Conservation (phyloP, 2,113 vertebrate genomes). For the Oryzias celebensis region DNA sequence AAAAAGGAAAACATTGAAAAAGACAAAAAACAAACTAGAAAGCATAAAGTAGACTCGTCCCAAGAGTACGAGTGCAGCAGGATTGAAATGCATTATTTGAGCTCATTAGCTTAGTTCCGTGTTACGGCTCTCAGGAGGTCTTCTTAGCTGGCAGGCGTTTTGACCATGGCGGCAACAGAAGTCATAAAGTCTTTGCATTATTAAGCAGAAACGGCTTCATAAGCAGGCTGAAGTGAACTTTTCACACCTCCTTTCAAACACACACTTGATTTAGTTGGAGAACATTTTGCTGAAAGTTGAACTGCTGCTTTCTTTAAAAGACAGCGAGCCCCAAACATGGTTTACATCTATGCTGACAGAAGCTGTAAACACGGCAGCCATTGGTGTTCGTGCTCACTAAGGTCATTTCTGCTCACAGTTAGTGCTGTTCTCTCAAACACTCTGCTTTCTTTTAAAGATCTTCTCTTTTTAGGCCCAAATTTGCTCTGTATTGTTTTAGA, state of each 20-base stretch:
- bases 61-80: background rate
- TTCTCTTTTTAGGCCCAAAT: background rate
- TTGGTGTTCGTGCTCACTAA: constrained; percentile 12
- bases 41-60: background rate
- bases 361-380: constrained; percentile 21
- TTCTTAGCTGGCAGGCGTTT: background rate
- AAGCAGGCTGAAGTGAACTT: constrained; percentile 2
- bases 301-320: background rate
- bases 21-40: background rate
- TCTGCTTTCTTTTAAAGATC: constrained; percentile 5
- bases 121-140: constrained; percentile 9
- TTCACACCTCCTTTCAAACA: background rate
- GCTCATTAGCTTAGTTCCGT: constrained; percentile 16
- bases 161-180: background rate
- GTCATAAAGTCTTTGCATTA: background rate
- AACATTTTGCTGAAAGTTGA: constrained; percentile 1
- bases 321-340: constrained; percentile 1
- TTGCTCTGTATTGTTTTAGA: background rate
- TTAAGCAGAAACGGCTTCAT: constrained; percentile 10
- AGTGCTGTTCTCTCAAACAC: constrained; percentile 12
- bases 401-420: constrained; percentile 15
- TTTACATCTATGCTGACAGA: constrained; percentile 27
- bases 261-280: too few species aligned
- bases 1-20: too few species aligned
- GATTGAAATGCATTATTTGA: constrained; percentile 14